Evolutionary conservation across 2,113 vertebrate species (phyloP), one percentile per base, ranked within the genome.

Genomic region (Mesocricetus auratus): DNA sequence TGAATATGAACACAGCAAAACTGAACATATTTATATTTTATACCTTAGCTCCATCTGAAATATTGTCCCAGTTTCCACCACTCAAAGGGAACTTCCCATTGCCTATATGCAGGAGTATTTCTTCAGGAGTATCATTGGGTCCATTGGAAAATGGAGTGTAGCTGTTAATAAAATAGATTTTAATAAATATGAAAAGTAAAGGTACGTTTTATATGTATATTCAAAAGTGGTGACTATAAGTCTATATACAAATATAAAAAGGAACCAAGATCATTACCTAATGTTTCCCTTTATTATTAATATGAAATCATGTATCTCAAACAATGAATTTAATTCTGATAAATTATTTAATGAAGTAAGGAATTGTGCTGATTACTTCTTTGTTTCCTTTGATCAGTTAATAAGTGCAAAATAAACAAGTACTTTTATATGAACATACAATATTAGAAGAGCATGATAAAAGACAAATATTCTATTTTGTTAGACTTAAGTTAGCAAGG

Each of bases 11-110:
- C 39, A 19, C 5, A 89, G 81, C 56, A 96, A 83, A 96, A 96
- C n/a, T 53, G 97, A 98, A 96, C 45, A 93, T n/a, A 95, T 97
- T 87, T 92, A 88, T 94, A 99, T 96, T 97, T 86, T 92, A 89
- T 98, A 99, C 99, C 99, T 99, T 99, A 95, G 99, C 99, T 98
- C 98, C 99, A 97, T 99, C 99, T 91, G 99, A 99, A 97, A 99
- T 99, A 36, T 98, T 99, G 96, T 99, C 99, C 99, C 99, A 99
- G 98, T 99, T 99, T 93, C 99, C 99, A 97, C 99, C 99, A 58
- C 98, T 99, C 94, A 99, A 98, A 53, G 99, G 99, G 98, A 99
- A 99, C 94, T 99, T 99, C 77, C 99, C 99, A 93, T 99, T 99
- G 94, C 99, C 99, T 98, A 99, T 99, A 91, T 99, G 99, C 60